Percentiles rank a stretch among this genome's conserved stretches.
Evolutionary conservation across 2,113 vertebrate genomes (phyloP).

Genomic region (Oncorhynchus kisutch): DNA sequence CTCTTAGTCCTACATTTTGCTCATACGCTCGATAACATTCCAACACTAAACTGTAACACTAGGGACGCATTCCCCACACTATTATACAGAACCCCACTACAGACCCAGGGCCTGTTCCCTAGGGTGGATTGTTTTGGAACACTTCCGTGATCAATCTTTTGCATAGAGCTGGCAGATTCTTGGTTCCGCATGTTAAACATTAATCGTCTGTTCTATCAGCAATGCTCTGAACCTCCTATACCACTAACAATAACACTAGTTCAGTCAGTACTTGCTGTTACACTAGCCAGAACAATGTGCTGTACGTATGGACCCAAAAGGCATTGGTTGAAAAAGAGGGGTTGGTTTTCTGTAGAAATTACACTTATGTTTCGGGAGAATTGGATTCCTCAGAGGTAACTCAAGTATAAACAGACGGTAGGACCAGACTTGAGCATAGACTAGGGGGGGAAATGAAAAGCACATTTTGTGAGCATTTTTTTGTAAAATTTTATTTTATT

Average conservation of each 20-base stretch:
- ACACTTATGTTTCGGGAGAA: neutral
- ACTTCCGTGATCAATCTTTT: neutral
- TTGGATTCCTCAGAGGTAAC: slow-evolving; percentile 46
- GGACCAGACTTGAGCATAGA: slow-evolving; percentile 11
- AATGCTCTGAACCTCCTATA: neutral
- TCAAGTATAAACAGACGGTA: slow-evolving; percentile 30
- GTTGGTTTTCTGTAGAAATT: neutral
- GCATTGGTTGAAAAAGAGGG: neutral
- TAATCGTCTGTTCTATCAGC: neutral
- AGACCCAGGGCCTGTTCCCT: neutral
- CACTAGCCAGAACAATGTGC: neutral
- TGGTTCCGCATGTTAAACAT: neutral
- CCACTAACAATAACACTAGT: neutral
- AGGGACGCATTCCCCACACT: neutral
- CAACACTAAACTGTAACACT: neutral
- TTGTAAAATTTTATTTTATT: neutral
- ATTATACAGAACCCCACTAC: neutral
- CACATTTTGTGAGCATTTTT: slow-evolving; percentile 56
- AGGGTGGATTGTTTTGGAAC: neutral
- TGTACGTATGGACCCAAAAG: neutral
- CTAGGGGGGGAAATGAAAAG: slow-evolving; percentile 44
- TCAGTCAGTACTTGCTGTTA: neutral
- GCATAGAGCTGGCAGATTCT: neutral
- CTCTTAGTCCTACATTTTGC: neutral
- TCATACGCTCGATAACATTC: neutral